phyloP scores from a whole-genome alignment of 2,113 vertebrate species.

The Callaeas wilsoni region DNA sequence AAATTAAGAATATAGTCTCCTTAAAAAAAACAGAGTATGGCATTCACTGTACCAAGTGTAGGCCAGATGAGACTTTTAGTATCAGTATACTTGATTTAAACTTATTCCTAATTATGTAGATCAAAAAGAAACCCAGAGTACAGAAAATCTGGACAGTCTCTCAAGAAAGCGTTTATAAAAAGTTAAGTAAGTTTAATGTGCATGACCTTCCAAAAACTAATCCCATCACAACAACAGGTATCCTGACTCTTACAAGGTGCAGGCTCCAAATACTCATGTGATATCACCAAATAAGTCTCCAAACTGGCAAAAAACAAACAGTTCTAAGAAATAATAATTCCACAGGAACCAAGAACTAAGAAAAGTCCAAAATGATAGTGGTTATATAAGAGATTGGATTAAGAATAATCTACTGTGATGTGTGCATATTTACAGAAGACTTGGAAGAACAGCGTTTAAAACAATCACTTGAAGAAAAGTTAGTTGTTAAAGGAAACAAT shows the following conservation, averaged over 20 bases:
- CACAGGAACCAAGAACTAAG: constrained; percentile 62
- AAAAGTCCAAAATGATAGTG: constrained; percentile 70
- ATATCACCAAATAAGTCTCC: constrained; percentile 54
- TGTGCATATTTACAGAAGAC: constrained; percentile 73
- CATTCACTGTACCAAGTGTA: neutral
- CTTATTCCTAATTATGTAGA: constrained; percentile 33
- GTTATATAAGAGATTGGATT: constrained; percentile 76
- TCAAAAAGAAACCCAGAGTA: neutral
- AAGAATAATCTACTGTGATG: constrained; percentile 74
- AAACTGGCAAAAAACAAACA: constrained; percentile 58
- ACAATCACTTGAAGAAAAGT: constrained; percentile 60
- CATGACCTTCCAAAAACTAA: constrained; percentile 39
- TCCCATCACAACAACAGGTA: constrained; percentile 51
- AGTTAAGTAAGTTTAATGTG: constrained; percentile 16
- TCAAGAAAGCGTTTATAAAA: constrained; percentile 14
- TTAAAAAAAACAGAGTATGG: neutral
- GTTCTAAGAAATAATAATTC: constrained; percentile 76
- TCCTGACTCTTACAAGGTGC: neutral
- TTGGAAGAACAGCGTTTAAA: constrained; percentile 70
- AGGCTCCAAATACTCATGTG: constrained; percentile 33
- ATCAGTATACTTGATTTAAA: constrained; percentile 43
- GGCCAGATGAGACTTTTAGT: constrained; percentile 23
- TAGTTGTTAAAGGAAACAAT: constrained; percentile 69
- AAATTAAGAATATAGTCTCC: neutral
- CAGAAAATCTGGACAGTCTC: neutral